Conservation (phyloP, 2,888 invertebrate species). For the Hydraecia micacea region DNA sequence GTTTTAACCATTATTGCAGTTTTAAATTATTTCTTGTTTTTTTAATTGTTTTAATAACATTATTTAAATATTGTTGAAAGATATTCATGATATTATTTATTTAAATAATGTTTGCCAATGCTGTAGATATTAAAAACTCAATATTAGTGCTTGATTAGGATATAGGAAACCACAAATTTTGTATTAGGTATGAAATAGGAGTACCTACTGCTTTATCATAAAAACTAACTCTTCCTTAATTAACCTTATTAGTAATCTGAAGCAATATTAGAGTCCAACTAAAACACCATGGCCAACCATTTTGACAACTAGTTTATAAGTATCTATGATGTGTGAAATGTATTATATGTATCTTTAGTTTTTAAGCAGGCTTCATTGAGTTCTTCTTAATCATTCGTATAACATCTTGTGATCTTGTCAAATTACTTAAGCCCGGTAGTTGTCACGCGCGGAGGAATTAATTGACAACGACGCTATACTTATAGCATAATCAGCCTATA, state of each 20-base stretch:
- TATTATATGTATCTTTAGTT: neutral
- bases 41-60: too few relatives aligned
- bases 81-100: neutral
- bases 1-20: neutral
- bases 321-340: neutral
- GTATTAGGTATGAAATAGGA: conserved; percentile 8
- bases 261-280: conserved; percentile 1
- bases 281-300: neutral
- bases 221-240: neutral
- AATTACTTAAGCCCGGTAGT: neutral
- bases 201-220: conserved; percentile 19
- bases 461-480: neutral
- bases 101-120: conserved; percentile 29
- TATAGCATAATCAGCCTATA: too few relatives aligned
- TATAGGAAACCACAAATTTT: conserved; percentile 8
- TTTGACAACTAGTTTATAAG: conserved; percentile 30
- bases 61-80: neutral
- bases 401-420: neutral
- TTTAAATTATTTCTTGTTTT: neutral
- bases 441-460: neutral
- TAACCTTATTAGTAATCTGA: conserved; percentile 1
- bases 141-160: conserved; percentile 15
- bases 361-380: neutral
- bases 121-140: conserved; percentile 16
- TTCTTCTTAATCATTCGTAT: neutral